Percentiles rank a stretch among this genome's conserved stretches.
These are phyloP conservation scores for Polietes domitor DNA, from an alignment of 2,888 invertebrate species.

Conservation along the genomic window DNA sequence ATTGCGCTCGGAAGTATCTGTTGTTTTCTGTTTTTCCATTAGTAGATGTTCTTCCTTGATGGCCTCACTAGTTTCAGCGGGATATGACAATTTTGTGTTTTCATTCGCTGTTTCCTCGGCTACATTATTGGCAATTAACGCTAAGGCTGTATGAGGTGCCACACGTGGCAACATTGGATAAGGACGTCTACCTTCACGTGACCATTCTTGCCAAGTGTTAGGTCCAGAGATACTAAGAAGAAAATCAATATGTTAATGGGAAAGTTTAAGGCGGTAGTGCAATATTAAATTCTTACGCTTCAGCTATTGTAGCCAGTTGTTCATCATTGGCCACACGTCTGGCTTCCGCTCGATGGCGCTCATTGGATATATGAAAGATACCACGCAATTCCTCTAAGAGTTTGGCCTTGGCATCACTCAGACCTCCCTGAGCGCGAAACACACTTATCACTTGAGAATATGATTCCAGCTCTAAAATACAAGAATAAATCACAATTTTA, in stretches of 20 bases:
- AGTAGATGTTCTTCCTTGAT: slow-evolving; percentile 68
- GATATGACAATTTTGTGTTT: slow-evolving; percentile 83
- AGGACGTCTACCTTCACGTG: slow-evolving; percentile 91
- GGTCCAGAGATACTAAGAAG: slow-evolving; percentile 84
- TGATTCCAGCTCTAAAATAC: slow-evolving; percentile 90
- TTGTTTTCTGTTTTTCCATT: slow-evolving; percentile 66
- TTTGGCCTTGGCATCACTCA: slow-evolving; percentile 91
- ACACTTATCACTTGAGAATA: slow-evolving; percentile 94
- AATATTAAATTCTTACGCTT: slow-evolving; percentile 85
- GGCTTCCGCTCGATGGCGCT: slow-evolving; percentile 95
- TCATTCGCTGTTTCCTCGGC: slow-evolving; percentile 85
- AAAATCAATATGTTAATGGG: slow-evolving; percentile 20
- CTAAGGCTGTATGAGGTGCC: slow-evolving; percentile 92
- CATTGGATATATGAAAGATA: slow-evolving; percentile 92
- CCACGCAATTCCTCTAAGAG: slow-evolving; percentile 91
- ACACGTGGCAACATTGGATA: slow-evolving; percentile 92
- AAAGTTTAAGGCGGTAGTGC: not conserved
- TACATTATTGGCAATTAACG: slow-evolving; percentile 90
- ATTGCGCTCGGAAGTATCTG: slow-evolving; percentile 52
- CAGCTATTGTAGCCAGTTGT: slow-evolving; percentile 92
- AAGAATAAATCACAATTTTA: slow-evolving; percentile 46
- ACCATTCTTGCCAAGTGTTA: slow-evolving; percentile 89
- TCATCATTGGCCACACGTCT: slow-evolving; percentile 96
- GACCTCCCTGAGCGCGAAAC: slow-evolving; percentile 94
- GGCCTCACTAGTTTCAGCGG: slow-evolving; percentile 80